Percentiles rank a stretch among this genome's conserved stretches.
Conservation (phyloP, 2,113 vertebrate species). For the Cervus canadensis region DNA sequence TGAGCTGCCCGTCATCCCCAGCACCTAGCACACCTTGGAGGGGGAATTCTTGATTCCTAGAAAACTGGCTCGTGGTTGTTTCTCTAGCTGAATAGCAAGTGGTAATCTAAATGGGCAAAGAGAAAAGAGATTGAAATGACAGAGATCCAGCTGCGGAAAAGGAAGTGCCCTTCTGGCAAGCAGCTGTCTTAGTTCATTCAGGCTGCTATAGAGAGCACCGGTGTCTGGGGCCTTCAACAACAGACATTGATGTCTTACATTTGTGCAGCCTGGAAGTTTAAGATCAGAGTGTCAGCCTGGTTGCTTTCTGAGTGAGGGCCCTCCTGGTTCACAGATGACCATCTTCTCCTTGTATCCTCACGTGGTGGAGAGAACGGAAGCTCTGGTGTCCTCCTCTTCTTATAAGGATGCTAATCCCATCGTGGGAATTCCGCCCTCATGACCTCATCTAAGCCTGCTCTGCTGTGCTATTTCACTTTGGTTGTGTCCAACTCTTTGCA, state of each 20-base stretch:
- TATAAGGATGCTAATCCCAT: background rate
- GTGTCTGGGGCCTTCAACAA: background rate
- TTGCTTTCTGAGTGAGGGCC: background rate
- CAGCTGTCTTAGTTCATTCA: background rate
- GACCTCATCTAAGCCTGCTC: background rate
- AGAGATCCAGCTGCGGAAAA: background rate
- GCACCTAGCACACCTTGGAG: background rate
- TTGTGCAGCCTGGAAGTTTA: background rate
- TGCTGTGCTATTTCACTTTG: background rate
- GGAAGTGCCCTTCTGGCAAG: background rate
- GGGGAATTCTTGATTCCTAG: background rate
- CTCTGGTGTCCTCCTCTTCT: background rate
- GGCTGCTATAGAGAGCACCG: background rate
- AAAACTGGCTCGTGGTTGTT: background rate
- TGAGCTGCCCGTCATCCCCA: background rate
- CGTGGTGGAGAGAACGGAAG: background rate
- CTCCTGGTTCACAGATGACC: background rate
- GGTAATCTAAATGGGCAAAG: background rate
- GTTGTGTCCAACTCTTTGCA: background rate
- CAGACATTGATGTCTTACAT: background rate
- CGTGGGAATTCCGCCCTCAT: no score
- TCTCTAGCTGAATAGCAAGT: background rate
- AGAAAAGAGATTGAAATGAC: background rate
- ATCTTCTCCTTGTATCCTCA: background rate
- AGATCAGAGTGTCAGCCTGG: background rate